Base-by-base conservation (phyloP, 2,888 invertebrate species). In the Archips crataeganus region DNA sequence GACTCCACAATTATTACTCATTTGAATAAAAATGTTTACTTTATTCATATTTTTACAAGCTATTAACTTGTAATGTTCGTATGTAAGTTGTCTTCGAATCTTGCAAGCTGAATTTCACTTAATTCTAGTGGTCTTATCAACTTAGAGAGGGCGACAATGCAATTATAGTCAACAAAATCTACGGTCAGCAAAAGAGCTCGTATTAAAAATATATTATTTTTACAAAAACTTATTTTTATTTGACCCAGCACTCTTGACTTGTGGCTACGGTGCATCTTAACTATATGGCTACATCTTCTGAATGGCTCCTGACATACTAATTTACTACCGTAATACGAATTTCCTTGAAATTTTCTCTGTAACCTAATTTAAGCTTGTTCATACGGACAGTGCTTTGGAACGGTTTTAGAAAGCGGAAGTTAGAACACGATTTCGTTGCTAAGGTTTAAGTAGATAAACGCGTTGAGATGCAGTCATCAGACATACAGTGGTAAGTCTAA, bases 241-340 rank as follows among this genome's bases (percentile, higher is more conserved):
- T 57, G 10, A 57, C 54, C 9, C 8, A 11, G 11, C 57, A 57
- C 57, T 57, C 32, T 23, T 73, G 63, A 63, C 73, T 73, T 68
- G 73, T 42, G 68, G 49, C 68, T 63, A 49, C 54, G 49, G 49
- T 49, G 57, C 49, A 68, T 57, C 68, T 67, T 63, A 63, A 67
- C 72, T 68, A 68, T 62, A 69, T 64, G 65, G 49, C 65, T 73
- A 68, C 63, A 59, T 45, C 49, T 64, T n/a, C 57, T 64, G 59
- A 63, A 49, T 2, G 45, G 47, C 47, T 11, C 73, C 59, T 57
- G 63, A 73, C 68, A 49, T 69, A 69, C 73, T 69, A 69, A 73
- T 73, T 36, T 57, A 59, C 49, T 68, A 64, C 23, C 39, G 68
- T 64, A 59, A 71, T 63, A 39, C 36, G 65, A 34, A 51, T 51